These are phyloP conservation scores for Cliona cf. orientalis DNA, from an alignment of 37 sponge, comb jelly and placozoan genomes.

Conservation along the genomic window DNA sequence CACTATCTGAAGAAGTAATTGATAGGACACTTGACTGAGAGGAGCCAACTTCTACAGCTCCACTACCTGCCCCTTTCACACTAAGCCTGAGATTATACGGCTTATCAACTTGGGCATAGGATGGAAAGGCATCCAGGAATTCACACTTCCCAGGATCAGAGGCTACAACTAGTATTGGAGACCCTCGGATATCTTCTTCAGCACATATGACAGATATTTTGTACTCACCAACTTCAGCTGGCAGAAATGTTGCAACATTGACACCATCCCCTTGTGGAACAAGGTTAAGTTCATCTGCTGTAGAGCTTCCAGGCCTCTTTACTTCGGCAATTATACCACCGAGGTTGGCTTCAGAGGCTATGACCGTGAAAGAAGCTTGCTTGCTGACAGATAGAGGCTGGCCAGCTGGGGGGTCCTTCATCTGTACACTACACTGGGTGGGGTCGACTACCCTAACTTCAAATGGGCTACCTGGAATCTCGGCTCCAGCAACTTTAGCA, in stretches of 20 bases:
- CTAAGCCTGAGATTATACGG: slow-evolving; percentile 49
- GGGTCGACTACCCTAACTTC: slow-evolving; percentile 76
- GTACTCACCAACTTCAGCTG: slow-evolving; percentile 74
- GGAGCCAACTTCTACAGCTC: slow-evolving; percentile 32
- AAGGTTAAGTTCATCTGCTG: slow-evolving; percentile 35
- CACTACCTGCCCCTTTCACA: slow-evolving; percentile 74
- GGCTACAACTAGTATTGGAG: slow-evolving; percentile 63
- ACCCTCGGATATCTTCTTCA: slow-evolving; percentile 82
- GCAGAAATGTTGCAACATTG: slow-evolving; percentile 46
- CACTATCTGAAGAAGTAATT: background rate
- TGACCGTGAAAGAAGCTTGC: slow-evolving; percentile 48
- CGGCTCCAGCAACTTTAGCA: slow-evolving; percentile 58
- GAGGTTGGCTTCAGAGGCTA: slow-evolving; percentile 41
- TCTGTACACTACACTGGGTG: slow-evolving; percentile 66
- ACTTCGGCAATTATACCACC: slow-evolving; percentile 49
- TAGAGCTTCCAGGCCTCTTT: slow-evolving; percentile 33
- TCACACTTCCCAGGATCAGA: slow-evolving; percentile 66
- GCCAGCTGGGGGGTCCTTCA: slow-evolving; percentile 58
- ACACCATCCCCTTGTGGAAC: slow-evolving; percentile 20
- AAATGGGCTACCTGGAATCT: slow-evolving; percentile 79
- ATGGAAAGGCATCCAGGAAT: slow-evolving; percentile 40
- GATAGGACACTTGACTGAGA: slow-evolving; percentile 14
- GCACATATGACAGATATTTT: slow-evolving; percentile 74
- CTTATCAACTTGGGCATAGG: slow-evolving; percentile 54
- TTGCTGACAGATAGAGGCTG: slow-evolving; percentile 44